These are phyloP conservation scores for Pangasius larnaudii DNA, from an alignment of 2,797 vertebrate species.

Conservation along the genomic window DNA sequence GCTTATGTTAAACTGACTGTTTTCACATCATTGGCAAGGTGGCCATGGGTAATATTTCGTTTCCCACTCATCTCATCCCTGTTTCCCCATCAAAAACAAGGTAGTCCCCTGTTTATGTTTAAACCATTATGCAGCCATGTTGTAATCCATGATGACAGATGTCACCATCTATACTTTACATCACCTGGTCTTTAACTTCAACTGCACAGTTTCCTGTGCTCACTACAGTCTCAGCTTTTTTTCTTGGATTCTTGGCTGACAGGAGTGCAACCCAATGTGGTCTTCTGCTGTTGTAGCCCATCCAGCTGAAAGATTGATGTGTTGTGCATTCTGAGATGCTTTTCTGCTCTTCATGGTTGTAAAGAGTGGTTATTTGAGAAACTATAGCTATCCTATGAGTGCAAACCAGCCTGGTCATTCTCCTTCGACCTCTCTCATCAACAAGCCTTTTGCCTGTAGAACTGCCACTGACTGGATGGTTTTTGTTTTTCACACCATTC, in stretches of 20 bases:
- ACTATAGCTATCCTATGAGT: not conserved
- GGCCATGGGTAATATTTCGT: conserved; percentile 3
- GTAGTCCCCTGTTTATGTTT: not conserved
- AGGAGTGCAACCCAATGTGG: not conserved
- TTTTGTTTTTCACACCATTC: too few species aligned
- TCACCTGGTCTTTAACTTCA: not conserved
- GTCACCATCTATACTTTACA: not conserved
- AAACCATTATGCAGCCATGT: not conserved
- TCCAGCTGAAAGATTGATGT: not conserved
- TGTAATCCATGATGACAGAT: not conserved
- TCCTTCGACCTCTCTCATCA: not conserved
- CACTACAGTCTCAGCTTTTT: not conserved
- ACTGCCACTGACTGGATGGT: not conserved
- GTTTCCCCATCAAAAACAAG: not conserved
- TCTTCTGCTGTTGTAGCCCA: not conserved
- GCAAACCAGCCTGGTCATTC: not conserved
- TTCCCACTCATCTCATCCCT: not conserved
- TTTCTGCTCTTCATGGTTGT: not conserved
- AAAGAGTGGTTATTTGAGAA: not conserved
- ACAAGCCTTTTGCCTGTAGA: not conserved
- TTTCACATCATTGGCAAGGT: not conserved
- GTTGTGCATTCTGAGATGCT: not conserved
- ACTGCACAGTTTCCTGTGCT: not conserved
- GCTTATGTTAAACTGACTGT: not conserved
- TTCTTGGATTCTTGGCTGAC: not conserved